Base-by-base conservation (phyloP, 2,888 invertebrate species). In the Cerastis rubricosa region DNA sequence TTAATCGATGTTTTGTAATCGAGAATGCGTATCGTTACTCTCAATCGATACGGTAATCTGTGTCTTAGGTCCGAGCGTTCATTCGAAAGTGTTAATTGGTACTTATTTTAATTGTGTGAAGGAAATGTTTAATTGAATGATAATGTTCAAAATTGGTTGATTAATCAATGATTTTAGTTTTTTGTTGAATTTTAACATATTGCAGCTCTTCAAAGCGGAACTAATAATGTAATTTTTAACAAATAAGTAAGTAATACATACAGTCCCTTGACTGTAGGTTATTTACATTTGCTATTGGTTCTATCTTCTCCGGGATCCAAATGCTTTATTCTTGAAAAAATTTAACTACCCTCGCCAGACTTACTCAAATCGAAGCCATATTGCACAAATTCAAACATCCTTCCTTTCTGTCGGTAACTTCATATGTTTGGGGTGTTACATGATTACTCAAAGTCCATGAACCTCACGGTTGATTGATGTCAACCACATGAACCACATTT, bases 401-500 rank as follows among this genome's bases (percentile, higher is more conserved):
- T 84, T 87, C 80, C 85, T 85, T 65, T 71, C 75, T 61, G 67
- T 81, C 79, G 74, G 78, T 73, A 75, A 78, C 64, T 63, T 73
- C 71, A 83, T 77, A 82, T 61, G 80, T 59, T 76, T 79, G 77
- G 76, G 70, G 75, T 78, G 80, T 74, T 83, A 78, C 76, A 68
- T 79, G 54, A 85, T 88, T 75, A 88, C 68, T 72, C 66, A 75
- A 70, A 82, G 67, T 57, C 74, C 64, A 73, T 74, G 78, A 83
- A 82, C 70, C 79, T 76, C 71, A 74, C 82, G 77, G 89, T 90
- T 94, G 95, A 94, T 94, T 92, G 94, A 95, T 94, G 90, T 88
- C 87, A 91, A 95, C 91, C 95, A 95, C 92, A 94, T 95, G 95
- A 91, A 94, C 91, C 94, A 94, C 92, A 94, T 95, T 94, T 92